Percentiles rank a stretch among this genome's conserved stretches.
These are phyloP conservation scores for Cryptotis parvus DNA, from an alignment of 2,113 vertebrate genomes.

Conservation along the genomic window DNA sequence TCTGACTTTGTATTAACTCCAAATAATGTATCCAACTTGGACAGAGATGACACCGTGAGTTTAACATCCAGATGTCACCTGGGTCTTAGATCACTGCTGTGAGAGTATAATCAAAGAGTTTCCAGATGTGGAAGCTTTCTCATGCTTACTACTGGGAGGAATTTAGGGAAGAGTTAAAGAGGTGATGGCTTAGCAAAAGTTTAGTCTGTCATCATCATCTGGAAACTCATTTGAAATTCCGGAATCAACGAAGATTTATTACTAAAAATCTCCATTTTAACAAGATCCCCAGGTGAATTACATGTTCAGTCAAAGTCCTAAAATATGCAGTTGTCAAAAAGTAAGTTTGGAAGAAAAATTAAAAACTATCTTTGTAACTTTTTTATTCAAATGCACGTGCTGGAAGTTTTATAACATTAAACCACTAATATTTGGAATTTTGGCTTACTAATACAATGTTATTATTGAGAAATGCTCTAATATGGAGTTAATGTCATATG, in stretches of 20 bases:
- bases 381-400: not conserved
- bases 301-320: not conserved
- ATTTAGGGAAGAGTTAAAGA: conserved; percentile 1
- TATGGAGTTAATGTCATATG: not conserved
- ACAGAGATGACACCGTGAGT: not conserved
- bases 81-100: not conserved
- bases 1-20: conserved; percentile 13
- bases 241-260: not conserved
- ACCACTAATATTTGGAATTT: not conserved
- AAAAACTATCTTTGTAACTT: not conserved
- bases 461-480: not conserved
- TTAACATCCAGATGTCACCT: not conserved
- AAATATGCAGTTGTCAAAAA: not conserved
- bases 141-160: not conserved
- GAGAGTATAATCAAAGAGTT: not conserved
- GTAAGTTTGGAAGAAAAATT: not conserved
- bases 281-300: not conserved
- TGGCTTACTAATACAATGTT: not conserved
- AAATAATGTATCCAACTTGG: not conserved
- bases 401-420: not conserved
- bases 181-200: not conserved
- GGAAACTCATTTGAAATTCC: not conserved
- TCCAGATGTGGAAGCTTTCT: not conserved
- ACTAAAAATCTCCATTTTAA: not conserved
- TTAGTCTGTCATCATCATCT: not conserved